These are phyloP conservation scores for Choloepus didactylus DNA, from an alignment of 2,797 vertebrate species.

Conservation along the genomic window DNA sequence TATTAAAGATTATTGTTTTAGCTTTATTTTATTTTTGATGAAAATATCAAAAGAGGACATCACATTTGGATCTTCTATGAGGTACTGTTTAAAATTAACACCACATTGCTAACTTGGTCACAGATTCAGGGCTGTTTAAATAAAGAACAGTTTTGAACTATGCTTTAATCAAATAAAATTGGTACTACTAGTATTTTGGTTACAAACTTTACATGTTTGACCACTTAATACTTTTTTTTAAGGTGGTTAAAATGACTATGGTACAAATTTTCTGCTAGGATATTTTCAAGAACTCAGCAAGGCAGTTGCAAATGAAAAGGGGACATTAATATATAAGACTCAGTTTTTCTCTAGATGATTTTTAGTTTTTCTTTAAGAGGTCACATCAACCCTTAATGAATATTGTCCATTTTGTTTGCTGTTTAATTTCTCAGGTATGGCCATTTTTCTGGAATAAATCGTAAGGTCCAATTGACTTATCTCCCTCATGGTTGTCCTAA, in stretches of 20 bases:
- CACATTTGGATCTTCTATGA: not conserved
- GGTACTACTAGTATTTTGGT: not conserved
- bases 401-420: not conserved
- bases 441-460: slow-evolving; percentile 95
- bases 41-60: not conserved
- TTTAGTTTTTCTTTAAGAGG: slow-evolving; percentile 47
- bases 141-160: not conserved
- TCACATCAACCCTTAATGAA: not conserved
- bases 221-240: slow-evolving; percentile 1
- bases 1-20: slow-evolving; percentile 36
- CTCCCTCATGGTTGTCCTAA: slow-evolving; percentile 95
- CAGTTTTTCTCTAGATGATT: slow-evolving; percentile 32
- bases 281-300: slow-evolving; percentile 52
- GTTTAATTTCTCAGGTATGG: slow-evolving; percentile 88
- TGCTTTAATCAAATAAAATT: slow-evolving; percentile 24
- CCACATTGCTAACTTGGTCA: not conserved
- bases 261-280: slow-evolving; percentile 26
- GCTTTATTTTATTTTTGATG: slow-evolving; percentile 29
- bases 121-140: not conserved
- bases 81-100: not conserved
- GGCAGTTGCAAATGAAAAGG: not conserved
- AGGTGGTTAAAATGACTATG: not conserved
- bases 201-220: not conserved
- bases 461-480: slow-evolving; percentile 94
- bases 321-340: not conserved